A percentile compares a stretch with the other conserved stretches of the same genome.
phyloP scores from a whole-genome alignment of 2,113 vertebrate genomes.

The Pimephales promelas region DNA sequence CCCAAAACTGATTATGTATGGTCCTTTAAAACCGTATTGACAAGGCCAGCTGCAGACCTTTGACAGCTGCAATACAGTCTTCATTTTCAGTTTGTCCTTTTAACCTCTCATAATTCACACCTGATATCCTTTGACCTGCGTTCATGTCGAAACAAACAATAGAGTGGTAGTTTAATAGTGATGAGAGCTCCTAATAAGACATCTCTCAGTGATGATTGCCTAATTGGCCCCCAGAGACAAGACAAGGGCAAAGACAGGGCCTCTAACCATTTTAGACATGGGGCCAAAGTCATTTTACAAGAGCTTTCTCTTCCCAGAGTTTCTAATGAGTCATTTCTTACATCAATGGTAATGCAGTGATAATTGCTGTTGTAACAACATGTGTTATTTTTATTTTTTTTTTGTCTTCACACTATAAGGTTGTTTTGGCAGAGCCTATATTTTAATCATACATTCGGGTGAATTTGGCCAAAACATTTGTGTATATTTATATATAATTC shows the following conservation, averaged over 20 bases:
- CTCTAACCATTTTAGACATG: conserved; percentile 68
- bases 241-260: conserved; percentile 62
- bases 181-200: conserved; percentile 17
- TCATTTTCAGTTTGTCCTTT: conserved; percentile 30
- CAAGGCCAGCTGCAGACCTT: conserved; percentile 26
- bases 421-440: background rate
- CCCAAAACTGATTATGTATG: conserved; percentile 27
- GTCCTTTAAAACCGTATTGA: conserved; percentile 19
- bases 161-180: conserved; percentile 14
- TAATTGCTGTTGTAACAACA: background rate
- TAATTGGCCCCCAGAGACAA: conserved; percentile 63
- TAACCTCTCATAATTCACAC: conserved; percentile 32
- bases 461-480: background rate
- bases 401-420: background rate
- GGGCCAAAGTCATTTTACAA: conserved; percentile 59
- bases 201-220: conserved; percentile 66
- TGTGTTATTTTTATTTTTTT: background rate
- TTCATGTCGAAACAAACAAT: conserved; percentile 20
- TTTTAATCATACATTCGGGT: background rate
- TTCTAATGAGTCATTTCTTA: conserved; percentile 34
- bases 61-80: conserved; percentile 23
- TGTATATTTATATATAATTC: no score
- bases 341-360: background rate
- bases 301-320: background rate
- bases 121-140: conserved; percentile 18